Evolutionary conservation across 2,888 invertebrate genomes (phyloP), one percentile per base, ranked within the genome.

Genomic region (Linhomoeus sp.): DNA sequence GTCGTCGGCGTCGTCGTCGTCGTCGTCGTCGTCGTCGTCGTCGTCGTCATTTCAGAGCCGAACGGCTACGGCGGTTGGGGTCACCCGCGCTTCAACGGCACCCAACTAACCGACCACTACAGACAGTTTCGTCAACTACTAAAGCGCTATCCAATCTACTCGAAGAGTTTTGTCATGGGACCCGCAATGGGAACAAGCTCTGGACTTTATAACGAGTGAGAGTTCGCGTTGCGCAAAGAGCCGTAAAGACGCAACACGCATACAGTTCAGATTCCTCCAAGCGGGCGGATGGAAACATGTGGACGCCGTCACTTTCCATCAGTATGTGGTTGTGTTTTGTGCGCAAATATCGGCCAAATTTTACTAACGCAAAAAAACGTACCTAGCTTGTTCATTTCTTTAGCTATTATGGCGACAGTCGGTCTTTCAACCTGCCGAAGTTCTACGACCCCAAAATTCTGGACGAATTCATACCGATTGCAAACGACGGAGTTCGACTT

Each of bases 381-480:
- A n/a, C n/a, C n/a, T n/a, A n/a, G n/a, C n/a, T n/a, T n/a, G n/a
- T n/a, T n/a, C n/a, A n/a, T n/a, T n/a, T n/a, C n/a, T n/a, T n/a
- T n/a, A 45, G 45, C 29, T 45, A 45, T 22, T 45, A 45, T 39
- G 45, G 36, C 39, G 37, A 45, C 37, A 39, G 45, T 3, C 39
- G 45, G 1, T n/a, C 25, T 2, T 7, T 39, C 5, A 26, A 20
- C 23, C 3, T 29, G 2, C 7, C 25, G 12, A 12, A n/a, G 2
- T 45, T 45, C 40, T 5, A 17, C 38, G 22, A 39, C 22, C 39
- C 40, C 7, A 22, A 15, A 9, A 19, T 45, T 5, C 7, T 45
- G 26, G 45, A 45, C 20, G 2, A 3, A 3, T 24, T 39, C 17
- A 25, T 26, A 2, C 25, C n/a, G 1, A 19, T 24, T 2, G 2